Percentiles rank a stretch among this genome's conserved stretches.
phyloP scores from a whole-genome alignment of 2,888 invertebrate genomes.

The Seira ritae region DNA sequence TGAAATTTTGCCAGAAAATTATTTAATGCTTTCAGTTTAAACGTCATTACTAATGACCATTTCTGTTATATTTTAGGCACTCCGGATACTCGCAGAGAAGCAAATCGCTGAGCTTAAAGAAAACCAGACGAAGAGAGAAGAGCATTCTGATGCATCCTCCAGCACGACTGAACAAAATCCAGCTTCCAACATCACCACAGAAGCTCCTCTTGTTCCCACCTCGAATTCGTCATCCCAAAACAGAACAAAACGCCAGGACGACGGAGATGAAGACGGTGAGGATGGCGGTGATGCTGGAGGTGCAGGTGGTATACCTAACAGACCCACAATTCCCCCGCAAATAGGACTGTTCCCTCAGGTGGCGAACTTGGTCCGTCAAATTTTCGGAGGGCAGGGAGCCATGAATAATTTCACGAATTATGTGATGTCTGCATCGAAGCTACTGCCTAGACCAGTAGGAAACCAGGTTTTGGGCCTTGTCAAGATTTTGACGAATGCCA shows the following conservation, averaged over 20 bases:
- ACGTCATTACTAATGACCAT: conserved; percentile 14
- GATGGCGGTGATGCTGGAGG: conserved; percentile 43
- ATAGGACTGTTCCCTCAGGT: conserved; percentile 68
- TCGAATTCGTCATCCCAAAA: no score
- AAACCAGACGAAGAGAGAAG: conserved; percentile 13
- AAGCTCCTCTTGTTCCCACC: no score
- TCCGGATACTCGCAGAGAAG: conserved; percentile 71
- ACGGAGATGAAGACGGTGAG: conserved; percentile 62
- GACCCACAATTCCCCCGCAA: conserved; percentile 59
- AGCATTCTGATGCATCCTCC: no score
- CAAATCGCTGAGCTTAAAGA: conserved; percentile 54
- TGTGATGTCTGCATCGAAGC: conserved; percentile 66
- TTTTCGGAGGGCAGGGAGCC: conserved; percentile 70
- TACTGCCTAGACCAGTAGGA: conserved; percentile 69
- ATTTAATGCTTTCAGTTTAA: conserved; percentile 19
- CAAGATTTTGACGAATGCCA: conserved; percentile 63
- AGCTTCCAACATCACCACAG: no score
- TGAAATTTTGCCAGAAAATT: background rate
- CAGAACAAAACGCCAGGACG: conserved; percentile 60
- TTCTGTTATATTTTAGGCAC: conserved; percentile 62
- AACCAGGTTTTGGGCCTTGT: conserved; percentile 72
- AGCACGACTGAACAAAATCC: no score
- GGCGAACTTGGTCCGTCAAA: conserved; percentile 70
- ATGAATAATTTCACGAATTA: conserved; percentile 71
- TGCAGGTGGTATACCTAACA: conserved; percentile 18